phyloP scores from a whole-genome alignment of 2,888 invertebrate species.

The Nasonia oneida region DNA sequence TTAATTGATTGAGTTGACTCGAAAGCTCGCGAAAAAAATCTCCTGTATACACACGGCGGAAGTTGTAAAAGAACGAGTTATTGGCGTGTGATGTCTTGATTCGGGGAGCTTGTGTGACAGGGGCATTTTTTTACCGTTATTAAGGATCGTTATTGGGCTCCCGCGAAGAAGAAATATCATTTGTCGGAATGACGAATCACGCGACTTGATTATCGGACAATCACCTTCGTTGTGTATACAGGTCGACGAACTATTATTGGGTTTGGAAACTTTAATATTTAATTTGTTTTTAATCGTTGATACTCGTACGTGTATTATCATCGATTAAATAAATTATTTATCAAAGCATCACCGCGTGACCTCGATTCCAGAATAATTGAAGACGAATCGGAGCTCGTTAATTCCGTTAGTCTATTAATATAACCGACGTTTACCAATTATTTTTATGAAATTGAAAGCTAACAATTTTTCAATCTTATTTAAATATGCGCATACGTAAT shows the following conservation, averaged over 20 bases:
- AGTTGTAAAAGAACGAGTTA: background rate
- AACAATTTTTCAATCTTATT: too few relatives aligned
- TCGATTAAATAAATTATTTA: background rate
- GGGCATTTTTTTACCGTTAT: background rate
- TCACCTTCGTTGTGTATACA: too few relatives aligned
- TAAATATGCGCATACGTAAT: too few relatives aligned
- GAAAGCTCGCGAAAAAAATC: background rate
- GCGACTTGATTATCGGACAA: background rate
- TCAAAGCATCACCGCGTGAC: background rate
- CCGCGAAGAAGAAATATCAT: background rate
- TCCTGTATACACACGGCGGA: background rate
- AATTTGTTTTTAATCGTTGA: background rate
- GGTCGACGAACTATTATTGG: too few relatives aligned
- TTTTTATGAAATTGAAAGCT: too few relatives aligned
- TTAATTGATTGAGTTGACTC: background rate
- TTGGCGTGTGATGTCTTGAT: background rate
- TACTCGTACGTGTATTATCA: background rate
- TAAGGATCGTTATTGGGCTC: background rate
- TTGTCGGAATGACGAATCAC: background rate
- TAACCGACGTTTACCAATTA: too few relatives aligned
- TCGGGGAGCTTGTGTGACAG: background rate
- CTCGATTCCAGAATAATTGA: too few relatives aligned
- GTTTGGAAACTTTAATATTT: background rate
- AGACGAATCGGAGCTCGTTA: too few relatives aligned
- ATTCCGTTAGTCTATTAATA: too few relatives aligned